Percentiles rank a stretch among this genome's conserved stretches.
Conservation (phyloP, 2,113 vertebrate genomes). For the Labeo rohita region DNA sequence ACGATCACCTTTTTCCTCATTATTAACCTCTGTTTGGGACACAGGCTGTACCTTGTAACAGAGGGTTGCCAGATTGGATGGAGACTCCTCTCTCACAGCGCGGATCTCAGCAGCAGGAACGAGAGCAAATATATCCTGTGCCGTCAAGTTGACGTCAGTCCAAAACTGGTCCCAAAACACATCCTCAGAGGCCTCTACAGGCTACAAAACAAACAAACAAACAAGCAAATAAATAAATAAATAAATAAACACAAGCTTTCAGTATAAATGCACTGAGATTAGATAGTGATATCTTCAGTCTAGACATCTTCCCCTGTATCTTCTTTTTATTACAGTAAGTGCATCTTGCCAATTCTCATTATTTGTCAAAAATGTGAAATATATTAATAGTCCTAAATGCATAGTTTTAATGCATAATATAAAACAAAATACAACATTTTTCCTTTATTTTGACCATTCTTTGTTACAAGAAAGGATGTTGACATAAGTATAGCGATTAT, state of each 20-base stretch:
- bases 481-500: neutral
- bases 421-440: neutral
- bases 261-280: neutral
- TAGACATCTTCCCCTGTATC: neutral
- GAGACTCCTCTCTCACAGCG: constrained; percentile 94
- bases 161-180: constrained; percentile 99
- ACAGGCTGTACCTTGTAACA: constrained; percentile 89
- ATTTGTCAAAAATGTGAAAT: neutral
- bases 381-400: neutral
- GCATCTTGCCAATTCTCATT: neutral
- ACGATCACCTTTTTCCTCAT: neutral
- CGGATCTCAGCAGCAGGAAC: constrained; percentile 97
- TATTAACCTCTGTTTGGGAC: neutral
- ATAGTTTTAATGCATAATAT: neutral
- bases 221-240: no score
- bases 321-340: neutral
- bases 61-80: constrained; percentile 95
- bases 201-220: constrained; percentile 69
- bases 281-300: neutral
- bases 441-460: neutral
- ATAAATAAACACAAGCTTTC: neutral
- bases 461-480: neutral
- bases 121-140: constrained; percentile 96
- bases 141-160: constrained; percentile 92
- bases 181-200: constrained; percentile 96